A percentile compares a stretch with the other conserved stretches of the same genome.
These are phyloP conservation scores for Calameuta filiformis DNA, from an alignment of 2,888 invertebrate genomes.

Conservation along the genomic window DNA sequence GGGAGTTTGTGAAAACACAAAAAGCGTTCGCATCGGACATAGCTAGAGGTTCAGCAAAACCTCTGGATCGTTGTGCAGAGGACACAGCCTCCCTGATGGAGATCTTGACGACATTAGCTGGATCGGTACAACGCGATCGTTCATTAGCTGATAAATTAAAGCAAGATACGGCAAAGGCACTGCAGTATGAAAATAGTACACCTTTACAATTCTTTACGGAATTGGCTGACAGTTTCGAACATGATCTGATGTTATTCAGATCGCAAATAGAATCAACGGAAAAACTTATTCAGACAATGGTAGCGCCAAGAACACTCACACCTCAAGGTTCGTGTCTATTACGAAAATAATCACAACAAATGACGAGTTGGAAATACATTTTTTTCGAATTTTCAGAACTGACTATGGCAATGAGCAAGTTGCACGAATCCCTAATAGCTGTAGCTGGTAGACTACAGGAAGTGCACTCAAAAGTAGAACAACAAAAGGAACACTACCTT, in stretches of 20 bases:
- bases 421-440: slow-evolving; percentile 88
- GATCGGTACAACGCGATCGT: slow-evolving; percentile 73
- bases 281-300: slow-evolving; percentile 76
- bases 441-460: slow-evolving; percentile 88
- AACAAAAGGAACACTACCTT: slow-evolving; percentile 87
- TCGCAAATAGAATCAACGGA: slow-evolving; percentile 80
- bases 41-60: slow-evolving; percentile 76
- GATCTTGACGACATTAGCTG: slow-evolving; percentile 72
- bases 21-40: slow-evolving; percentile 86
- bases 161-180: slow-evolving; percentile 77
- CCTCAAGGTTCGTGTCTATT: slow-evolving; percentile 70
- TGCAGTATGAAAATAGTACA: slow-evolving; percentile 81
- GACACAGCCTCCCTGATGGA: slow-evolving; percentile 73
- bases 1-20: slow-evolving; percentile 85
- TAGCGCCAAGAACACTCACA: slow-evolving; percentile 73
- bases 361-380: neutral
- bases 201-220: slow-evolving; percentile 79
- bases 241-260: slow-evolving; percentile 75
- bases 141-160: slow-evolving; percentile 75
- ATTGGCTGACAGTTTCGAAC: slow-evolving; percentile 77
- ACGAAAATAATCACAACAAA: neutral
- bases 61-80: slow-evolving; percentile 73
- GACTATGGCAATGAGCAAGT: slow-evolving; percentile 80
- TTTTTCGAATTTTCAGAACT: slow-evolving; percentile 72
- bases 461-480: slow-evolving; percentile 81